These are phyloP conservation scores for Cosmorhoe ocellata DNA, from an alignment of 2,888 invertebrate species.

Conservation along the genomic window DNA sequence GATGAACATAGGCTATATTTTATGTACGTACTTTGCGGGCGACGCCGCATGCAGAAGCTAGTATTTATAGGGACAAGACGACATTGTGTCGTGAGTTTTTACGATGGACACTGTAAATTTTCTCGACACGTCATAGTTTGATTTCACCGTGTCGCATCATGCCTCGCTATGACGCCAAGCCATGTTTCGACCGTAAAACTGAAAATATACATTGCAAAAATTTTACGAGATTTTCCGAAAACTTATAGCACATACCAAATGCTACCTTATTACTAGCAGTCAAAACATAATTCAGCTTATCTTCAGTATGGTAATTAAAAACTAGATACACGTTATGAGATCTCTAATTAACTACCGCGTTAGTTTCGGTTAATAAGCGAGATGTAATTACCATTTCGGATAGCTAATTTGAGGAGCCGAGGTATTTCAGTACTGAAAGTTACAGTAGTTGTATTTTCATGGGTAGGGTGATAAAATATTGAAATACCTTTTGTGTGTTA, in stretches of 20 bases:
- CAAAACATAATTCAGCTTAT: not conserved
- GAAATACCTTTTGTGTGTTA: too few species aligned
- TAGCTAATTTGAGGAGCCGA: conserved; percentile 21
- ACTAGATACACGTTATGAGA: conserved; percentile 43
- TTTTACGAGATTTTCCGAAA: not conserved
- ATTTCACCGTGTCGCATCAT: too few species aligned
- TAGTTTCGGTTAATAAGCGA: conserved; percentile 42
- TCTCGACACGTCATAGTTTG: too few species aligned
- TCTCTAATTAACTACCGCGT: conserved; percentile 47
- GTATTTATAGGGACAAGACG: too few species aligned
- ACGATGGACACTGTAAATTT: too few species aligned
- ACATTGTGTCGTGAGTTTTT: too few species aligned
- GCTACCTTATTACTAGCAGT: not conserved
- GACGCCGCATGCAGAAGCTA: too few species aligned
- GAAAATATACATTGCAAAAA: not conserved
- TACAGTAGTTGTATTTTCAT: not conserved
- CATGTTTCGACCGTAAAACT: too few species aligned
- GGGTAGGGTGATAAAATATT: too few species aligned
- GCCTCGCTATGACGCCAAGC: too few species aligned
- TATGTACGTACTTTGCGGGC: too few species aligned
- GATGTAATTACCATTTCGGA: conserved; percentile 42
- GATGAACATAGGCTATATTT: too few species aligned
- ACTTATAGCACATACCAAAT: not conserved
- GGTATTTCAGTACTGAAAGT: conserved; percentile 5
- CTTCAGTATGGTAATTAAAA: conserved; percentile 36